phyloP scores from a whole-genome alignment of 2,888 invertebrate species.

The Apodemia zela region DNA sequence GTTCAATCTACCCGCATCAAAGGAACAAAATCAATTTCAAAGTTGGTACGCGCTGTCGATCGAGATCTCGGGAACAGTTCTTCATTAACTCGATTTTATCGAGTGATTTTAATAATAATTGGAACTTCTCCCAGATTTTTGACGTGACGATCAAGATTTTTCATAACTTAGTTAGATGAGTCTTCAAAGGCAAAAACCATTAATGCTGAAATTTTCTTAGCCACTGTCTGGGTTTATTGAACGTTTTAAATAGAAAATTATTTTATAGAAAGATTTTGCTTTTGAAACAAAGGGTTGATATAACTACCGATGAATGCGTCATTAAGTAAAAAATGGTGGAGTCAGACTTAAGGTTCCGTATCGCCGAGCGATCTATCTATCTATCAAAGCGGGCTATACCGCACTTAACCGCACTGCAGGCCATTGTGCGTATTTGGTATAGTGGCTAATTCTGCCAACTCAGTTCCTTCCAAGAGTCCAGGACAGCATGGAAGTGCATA shows the following conservation, averaged over 20 bases:
- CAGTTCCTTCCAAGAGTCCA: too few species aligned
- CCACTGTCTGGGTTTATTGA: slow-evolving; percentile 5
- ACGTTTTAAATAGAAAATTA: neutral
- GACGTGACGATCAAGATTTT: slow-evolving; percentile 65
- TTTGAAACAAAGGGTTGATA: neutral
- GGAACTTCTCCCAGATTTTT: slow-evolving; percentile 60
- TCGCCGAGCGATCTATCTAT: too few species aligned
- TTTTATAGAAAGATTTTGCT: neutral
- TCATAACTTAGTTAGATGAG: slow-evolving; percentile 50
- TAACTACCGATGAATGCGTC: neutral
- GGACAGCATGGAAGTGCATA: too few species aligned
- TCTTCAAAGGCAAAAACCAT: slow-evolving; percentile 32
- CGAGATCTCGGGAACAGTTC: slow-evolving; percentile 67
- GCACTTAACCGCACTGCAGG: too few species aligned
- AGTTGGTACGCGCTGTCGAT: slow-evolving; percentile 47
- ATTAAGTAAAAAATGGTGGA: too few species aligned
- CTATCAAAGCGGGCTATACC: too few species aligned
- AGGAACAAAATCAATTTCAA: slow-evolving; percentile 74
- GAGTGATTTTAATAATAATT: slow-evolving; percentile 70
- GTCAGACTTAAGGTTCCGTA: too few species aligned
- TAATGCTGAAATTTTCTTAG: slow-evolving; percentile 19
- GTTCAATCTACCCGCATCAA: slow-evolving; percentile 59
- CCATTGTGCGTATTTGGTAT: too few species aligned
- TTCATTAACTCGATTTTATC: slow-evolving; percentile 79
- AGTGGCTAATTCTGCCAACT: too few species aligned